Percentiles rank a stretch among this genome's conserved stretches.
Evolutionary conservation across 2,888 invertebrate species (phyloP).

Genomic region (Caradrina clavipalpis): DNA sequence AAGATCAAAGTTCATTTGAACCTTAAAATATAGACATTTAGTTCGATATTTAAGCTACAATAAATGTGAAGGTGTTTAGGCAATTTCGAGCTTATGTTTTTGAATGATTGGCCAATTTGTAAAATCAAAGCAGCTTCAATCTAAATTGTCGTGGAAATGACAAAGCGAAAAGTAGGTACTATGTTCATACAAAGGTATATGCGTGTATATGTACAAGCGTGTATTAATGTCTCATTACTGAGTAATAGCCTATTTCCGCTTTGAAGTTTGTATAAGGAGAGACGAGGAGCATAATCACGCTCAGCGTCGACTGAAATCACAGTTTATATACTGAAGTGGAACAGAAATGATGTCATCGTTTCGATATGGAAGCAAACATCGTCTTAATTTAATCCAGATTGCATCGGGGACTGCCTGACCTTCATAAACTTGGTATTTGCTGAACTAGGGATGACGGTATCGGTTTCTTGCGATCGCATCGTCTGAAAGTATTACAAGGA

Average conservation of each 20-base stretch:
- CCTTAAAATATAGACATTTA: slow-evolving; percentile 21
- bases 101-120: slow-evolving; percentile 30
- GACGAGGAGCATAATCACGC: slow-evolving; percentile 42
- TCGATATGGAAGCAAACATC: slow-evolving; percentile 29
- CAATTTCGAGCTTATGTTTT: not conserved
- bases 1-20: slow-evolving; percentile 25
- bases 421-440: slow-evolving; percentile 44
- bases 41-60: slow-evolving; percentile 4
- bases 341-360: slow-evolving; percentile 15
- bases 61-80: not conserved
- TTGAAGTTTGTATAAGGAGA: slow-evolving; percentile 51
- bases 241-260: slow-evolving; percentile 41
- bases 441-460: slow-evolving; percentile 31
- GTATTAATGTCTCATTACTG: slow-evolving; percentile 51
- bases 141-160: slow-evolving; percentile 34
- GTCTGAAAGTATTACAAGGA: slow-evolving; percentile 51
- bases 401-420: slow-evolving; percentile 34
- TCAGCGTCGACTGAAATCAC: slow-evolving; percentile 32
- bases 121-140: slow-evolving; percentile 19
- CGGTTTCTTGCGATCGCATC: slow-evolving; percentile 39
- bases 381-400: slow-evolving; percentile 40
- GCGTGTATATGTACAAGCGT: slow-evolving; percentile 30
- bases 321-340: slow-evolving; percentile 5
- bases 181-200: slow-evolving; percentile 19
- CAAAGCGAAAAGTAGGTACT: slow-evolving; percentile 20